Evolutionary conservation across 2,113 vertebrate species (phyloP), one percentile per base, ranked within the genome.

Genomic region (Nyctereutes procyonoides): DNA sequence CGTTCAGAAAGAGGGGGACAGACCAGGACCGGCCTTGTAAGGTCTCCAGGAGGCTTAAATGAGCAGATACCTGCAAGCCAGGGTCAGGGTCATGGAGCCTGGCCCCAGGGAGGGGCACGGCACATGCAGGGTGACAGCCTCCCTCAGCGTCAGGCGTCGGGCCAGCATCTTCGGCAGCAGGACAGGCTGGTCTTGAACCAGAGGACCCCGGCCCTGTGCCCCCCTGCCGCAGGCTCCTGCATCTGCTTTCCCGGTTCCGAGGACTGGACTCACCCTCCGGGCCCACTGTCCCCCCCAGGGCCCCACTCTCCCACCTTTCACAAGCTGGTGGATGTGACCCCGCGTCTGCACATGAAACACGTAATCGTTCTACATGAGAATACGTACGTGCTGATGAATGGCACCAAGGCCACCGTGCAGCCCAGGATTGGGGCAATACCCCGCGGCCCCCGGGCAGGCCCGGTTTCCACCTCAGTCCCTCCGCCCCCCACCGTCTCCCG

Each of bases 391-490:
- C 62, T 14, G 12, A 7, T 17, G 26, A 38, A 35, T 38, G 20
- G 28, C 3, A 0, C 56, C 0, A 5, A 62, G 35, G 22, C 76
- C 22, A 6, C 53, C 13, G 5, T 5, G 7, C 26, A 2, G 4
- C 30, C n/a, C 65, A 17, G 83, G 13, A n/a, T 26, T 0, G 5
- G 35, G 43, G 16, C 2, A 0, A 2, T 24, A 0, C 55, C 51
- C 32, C 19, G 53, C 0, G 6, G 5, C 11, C 48, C 35, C 15
- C 1, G 0, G 22, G 22, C 24, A 53, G 9, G 51, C 35, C 60
- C 14, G n/a, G 7, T 13, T 11, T 28, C n/a, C 1, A 1, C 35
- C 38, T 10, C 17, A 0, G 28, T 2, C 5, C 28, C 65, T 8
- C 35, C 26, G 7, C 65, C 80, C 43, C 43, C 43, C 43, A 43